These are phyloP conservation scores for Saxidomus purpurata DNA, from an alignment of 1,140 invertebrate species.

Conservation along the genomic window DNA sequence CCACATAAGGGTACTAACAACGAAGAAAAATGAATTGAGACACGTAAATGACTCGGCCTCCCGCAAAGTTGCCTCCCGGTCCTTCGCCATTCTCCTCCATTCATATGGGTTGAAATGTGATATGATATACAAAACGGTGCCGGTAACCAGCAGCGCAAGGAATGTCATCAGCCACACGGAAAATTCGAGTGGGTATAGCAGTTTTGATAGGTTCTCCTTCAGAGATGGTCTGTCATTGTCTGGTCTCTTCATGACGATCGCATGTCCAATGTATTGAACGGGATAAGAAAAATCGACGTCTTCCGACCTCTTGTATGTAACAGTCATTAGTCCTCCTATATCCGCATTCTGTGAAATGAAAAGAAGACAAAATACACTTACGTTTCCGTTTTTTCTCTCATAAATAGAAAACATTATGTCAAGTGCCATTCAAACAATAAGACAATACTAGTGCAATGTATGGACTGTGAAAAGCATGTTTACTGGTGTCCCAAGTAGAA, in stretches of 20 bases:
- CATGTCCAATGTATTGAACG: conserved; percentile 80
- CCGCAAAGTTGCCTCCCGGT: conserved; percentile 74
- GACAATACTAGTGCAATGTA: no score
- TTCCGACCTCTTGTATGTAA: conserved; percentile 73
- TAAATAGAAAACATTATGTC: no score
- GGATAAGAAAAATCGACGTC: conserved; percentile 83
- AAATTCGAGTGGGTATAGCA: conserved; percentile 97
- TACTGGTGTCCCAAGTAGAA: no score
- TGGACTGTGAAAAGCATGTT: no score
- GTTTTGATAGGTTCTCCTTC: conserved; percentile 92
- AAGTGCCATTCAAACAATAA: no score
- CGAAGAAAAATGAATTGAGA: conserved; percentile 83
- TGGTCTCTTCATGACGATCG: conserved; percentile 81
- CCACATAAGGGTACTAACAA: conserved; percentile 76
- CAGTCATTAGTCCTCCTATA: conserved; percentile 82
- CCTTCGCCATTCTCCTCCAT: conserved; percentile 90
- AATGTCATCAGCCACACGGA: conserved; percentile 87
- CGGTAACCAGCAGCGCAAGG: conserved; percentile 90
- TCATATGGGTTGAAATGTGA: conserved; percentile 97
- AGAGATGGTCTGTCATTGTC: conserved; percentile 65
- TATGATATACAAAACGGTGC: conserved; percentile 94
- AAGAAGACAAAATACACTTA: no score
- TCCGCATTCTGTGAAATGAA: conserved; percentile 80
- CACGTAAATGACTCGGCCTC: conserved; percentile 83
- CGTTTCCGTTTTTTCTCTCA: no score